These are phyloP conservation scores for Odocoileus virginianus DNA, from an alignment of 2,113 vertebrate species.

Conservation along the genomic window DNA sequence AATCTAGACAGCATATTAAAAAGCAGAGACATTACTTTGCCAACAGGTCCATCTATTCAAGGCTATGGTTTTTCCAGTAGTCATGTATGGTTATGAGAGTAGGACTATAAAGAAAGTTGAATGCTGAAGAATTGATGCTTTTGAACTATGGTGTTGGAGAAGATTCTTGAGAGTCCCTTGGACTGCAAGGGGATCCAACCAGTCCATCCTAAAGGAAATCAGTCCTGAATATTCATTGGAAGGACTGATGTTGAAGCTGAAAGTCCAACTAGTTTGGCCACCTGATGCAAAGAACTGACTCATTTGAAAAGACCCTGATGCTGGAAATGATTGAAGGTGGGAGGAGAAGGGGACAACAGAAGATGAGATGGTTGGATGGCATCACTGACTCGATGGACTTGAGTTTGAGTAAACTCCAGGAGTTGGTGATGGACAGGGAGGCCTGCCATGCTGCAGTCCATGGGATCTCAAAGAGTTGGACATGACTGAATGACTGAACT, in stretches of 20 bases:
- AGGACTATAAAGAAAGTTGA: not conserved
- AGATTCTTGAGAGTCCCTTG: not conserved
- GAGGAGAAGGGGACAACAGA: not conserved
- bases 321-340: not conserved
- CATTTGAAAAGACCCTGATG: not conserved
- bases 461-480: not conserved
- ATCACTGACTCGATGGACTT: not conserved
- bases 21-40: not conserved
- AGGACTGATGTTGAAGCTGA: not conserved
- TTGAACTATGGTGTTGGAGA: not conserved
- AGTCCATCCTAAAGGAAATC: not conserved
- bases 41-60: not conserved
- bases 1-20: not conserved
- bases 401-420: not conserved
- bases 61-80: not conserved
- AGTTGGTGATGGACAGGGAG: not conserved
- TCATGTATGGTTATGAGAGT: not conserved
- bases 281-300: not conserved
- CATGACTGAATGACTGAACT: not conserved
- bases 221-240: not conserved
- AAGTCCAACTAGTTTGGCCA: not conserved
- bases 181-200: not conserved
- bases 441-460: not conserved
- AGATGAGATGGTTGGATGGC: not conserved
- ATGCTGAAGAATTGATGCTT: rapidly evolving